phyloP scores from a whole-genome alignment of 2,113 vertebrate genomes.

The Canis aureus region DNA sequence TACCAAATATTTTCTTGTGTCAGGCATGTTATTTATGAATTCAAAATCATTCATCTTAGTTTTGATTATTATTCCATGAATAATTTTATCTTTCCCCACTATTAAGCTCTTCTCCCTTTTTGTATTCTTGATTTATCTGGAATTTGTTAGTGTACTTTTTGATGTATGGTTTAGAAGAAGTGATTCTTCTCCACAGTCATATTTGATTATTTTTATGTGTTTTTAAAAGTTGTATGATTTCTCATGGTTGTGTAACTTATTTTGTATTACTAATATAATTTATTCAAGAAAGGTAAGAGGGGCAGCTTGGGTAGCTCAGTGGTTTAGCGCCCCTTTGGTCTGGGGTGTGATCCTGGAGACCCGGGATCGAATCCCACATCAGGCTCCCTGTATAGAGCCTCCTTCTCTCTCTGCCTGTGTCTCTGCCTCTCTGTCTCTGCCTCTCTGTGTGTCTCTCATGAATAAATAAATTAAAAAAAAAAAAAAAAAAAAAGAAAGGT shows the following conservation, averaged over 20 bases:
- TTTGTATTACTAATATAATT: background rate
- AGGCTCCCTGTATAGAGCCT: no score
- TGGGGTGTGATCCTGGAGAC: no score
- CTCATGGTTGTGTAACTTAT: background rate
- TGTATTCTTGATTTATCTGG: background rate
- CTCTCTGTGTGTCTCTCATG: no score
- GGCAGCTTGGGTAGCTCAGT: no score
- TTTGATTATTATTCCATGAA: background rate
- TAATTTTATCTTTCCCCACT: background rate
- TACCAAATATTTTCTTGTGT: background rate
- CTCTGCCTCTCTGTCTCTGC: no score
- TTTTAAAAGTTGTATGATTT: constrained; percentile 32
- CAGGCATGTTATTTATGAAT: background rate
- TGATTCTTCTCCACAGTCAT: background rate
- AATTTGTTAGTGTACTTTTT: background rate
- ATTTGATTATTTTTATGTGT: constrained; percentile 7
- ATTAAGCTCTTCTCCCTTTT: background rate
- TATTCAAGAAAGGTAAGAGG: background rate
- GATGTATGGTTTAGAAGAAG: background rate
- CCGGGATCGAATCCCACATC: no score
- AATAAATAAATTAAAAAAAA: no score
- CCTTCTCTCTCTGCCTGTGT: no score
- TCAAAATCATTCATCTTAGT: background rate
- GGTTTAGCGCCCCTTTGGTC: no score
- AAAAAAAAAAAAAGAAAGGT: background rate